Base-by-base conservation (phyloP, 2,797 vertebrate species). In the Sebastes nivosus region DNA sequence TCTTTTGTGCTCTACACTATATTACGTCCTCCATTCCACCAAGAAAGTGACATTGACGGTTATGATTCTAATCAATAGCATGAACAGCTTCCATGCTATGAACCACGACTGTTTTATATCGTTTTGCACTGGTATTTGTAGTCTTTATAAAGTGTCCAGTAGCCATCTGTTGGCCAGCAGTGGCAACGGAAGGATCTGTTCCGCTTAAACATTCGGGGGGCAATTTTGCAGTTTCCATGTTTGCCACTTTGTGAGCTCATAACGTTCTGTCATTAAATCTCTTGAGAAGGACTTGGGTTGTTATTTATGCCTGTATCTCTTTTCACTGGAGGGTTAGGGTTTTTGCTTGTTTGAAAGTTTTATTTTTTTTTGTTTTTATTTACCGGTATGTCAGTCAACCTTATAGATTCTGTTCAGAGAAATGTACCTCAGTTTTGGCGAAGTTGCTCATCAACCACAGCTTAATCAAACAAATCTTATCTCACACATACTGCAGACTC, bases 361-460 rank as follows among this genome's bases (percentile, higher is more conserved):
- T 52, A 50, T 11, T 36, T 36, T 36, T 36, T 36, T 36, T 13
- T 36, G 7, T 36, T 30, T 74, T 34, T 8, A n/a, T 57, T 25
- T 6, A 1, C 12, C n/a, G 4, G 8, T 20, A 25, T 65, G 46
- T 2, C 13, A 27, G 12, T 13, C 8, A 54, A n/a, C 10, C 1
- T 20, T 20, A 3, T 24, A 18, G 22, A 81, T 85, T 81, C 32
- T 16, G 1, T 94, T 94, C 94, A 86, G 42, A 86, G 93, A 94
- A 94, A 58, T 16, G 3, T 1, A 22, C 11, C 67, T 73, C 7
- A 13, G 16, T 86, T 71, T 67, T 67, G 34, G 12, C 61, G 18
- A 75, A 12, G 27, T 75, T 75, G 24, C 59, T 82, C 59, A 88
- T 87, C 75, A 79, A 88, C 94, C 93, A 86, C 92, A 92, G 78